phyloP scores from a whole-genome alignment of 2,113 vertebrate genomes.

The Eulacestoma nigropectus region DNA sequence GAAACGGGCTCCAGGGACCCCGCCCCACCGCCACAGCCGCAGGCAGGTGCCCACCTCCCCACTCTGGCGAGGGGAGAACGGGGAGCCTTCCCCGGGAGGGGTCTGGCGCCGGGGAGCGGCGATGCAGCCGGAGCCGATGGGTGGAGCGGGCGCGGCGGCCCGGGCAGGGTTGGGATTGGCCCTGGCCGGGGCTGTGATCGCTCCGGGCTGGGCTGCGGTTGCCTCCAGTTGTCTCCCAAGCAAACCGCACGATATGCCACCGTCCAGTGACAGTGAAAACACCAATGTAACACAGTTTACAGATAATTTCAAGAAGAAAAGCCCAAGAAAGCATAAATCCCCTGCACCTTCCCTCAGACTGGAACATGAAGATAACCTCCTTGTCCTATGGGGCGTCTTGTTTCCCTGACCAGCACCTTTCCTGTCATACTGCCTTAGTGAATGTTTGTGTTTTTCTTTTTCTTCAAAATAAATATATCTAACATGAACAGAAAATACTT shows the following conservation, averaged over 20 bases:
- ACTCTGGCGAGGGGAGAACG: fast-evolving
- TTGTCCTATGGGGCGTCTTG: fast-evolving
- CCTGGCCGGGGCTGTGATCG: neutral
- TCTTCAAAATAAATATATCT: neutral
- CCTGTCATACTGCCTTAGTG: neutral
- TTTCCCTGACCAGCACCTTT: neutral
- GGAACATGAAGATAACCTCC: fast-evolving
- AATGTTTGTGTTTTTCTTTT: neutral
- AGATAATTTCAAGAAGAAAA: neutral
- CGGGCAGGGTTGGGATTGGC: neutral
- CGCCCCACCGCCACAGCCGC: too few species aligned
- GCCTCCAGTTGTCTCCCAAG: fast-evolving
- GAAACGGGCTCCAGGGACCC: neutral
- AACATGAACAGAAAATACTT: neutral
- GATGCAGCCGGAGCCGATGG: neutral
- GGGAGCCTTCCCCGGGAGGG: neutral
- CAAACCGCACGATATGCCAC: fast-evolving
- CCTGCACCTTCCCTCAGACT: neutral
- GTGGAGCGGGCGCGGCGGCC: too few species aligned
- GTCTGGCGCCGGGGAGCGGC: neutral
- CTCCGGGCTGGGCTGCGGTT: fast-evolving
- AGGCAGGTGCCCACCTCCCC: neutral
- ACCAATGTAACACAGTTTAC: fast-evolving
- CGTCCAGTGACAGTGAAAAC: neutral
- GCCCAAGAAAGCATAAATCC: neutral